Evolutionary conservation across 2,888 invertebrate species (phyloP).

Genomic region (Neoscelio sp.): DNA sequence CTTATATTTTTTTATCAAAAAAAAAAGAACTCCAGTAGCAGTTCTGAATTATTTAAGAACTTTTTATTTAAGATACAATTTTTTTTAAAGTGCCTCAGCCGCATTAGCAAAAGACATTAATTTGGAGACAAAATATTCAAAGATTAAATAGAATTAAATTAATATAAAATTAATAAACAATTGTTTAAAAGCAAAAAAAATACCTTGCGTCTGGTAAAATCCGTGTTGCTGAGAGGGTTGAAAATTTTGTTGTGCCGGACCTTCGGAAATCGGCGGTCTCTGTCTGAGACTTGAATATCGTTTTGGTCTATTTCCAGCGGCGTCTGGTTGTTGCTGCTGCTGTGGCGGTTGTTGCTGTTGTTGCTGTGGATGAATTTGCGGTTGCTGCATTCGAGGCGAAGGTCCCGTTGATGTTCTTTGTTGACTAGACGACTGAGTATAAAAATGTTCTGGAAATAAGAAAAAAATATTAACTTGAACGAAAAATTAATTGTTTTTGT

Average conservation of each 20-base stretch:
- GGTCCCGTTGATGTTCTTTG: conserved; percentile 75
- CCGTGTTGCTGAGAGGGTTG: conserved; percentile 79
- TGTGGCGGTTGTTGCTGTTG: conserved; percentile 73
- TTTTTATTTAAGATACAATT: too few relatives aligned
- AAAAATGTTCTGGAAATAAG: conserved; percentile 78
- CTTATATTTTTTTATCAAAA: too few relatives aligned
- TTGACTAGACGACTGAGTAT: conserved; percentile 78
- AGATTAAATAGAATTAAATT: not conserved
- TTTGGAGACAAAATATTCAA: not conserved
- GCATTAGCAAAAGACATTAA: conserved; percentile 19
- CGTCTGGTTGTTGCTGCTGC: conserved; percentile 73
- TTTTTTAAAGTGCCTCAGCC: conserved; percentile 11
- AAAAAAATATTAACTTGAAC: too few relatives aligned
- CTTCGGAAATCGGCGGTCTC: conserved; percentile 82
- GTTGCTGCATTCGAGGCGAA: conserved; percentile 80
- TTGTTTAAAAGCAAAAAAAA: conserved; percentile 6
- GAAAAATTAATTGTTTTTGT: too few relatives aligned
- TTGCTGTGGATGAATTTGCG: conserved; percentile 79
- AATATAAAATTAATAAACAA: conserved; percentile 13
- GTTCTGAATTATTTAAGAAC: too few relatives aligned
- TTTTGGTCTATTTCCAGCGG: conserved; percentile 85
- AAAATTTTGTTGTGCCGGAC: conserved; percentile 77
- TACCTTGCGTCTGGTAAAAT: conserved; percentile 81
- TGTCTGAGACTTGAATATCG: conserved; percentile 88
- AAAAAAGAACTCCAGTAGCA: too few relatives aligned